These are phyloP conservation scores for Indicator maculatus DNA, from an alignment of 2,113 vertebrate genomes.

Conservation along the genomic window DNA sequence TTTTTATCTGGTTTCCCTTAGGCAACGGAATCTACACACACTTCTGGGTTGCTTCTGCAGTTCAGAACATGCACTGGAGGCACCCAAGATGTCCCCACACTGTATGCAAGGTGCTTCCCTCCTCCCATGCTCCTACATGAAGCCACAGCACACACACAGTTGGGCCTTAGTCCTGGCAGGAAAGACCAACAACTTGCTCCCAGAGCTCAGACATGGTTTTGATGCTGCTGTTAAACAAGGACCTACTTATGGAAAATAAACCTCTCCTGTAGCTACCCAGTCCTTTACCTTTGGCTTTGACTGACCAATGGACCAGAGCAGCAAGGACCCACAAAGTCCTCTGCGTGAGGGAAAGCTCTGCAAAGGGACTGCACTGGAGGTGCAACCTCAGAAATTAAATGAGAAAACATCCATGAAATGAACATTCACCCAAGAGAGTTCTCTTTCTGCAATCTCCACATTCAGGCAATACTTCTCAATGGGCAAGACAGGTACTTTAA, in stretches of 20 bases:
- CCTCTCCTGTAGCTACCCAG: neutral
- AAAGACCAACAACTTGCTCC: neutral
- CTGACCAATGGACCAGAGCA: rapidly evolving
- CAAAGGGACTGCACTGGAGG: neutral
- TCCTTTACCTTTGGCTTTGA: neutral
- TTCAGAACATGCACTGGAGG: no score
- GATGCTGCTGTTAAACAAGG: neutral
- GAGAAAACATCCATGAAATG: neutral
- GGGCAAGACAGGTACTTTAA: neutral
- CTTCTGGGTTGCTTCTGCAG: neutral
- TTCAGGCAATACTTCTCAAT: neutral
- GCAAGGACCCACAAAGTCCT: neutral
- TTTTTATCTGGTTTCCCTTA: neutral
- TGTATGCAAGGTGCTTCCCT: neutral
- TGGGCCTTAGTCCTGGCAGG: neutral
- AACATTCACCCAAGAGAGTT: neutral
- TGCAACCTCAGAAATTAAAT: neutral
- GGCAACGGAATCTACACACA: neutral
- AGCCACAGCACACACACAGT: rapidly evolving
- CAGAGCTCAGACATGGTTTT: neutral
- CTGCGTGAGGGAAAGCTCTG: neutral
- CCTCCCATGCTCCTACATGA: neutral
- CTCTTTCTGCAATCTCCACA: neutral
- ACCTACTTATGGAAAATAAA: neutral
- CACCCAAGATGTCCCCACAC: neutral